phyloP scores from a whole-genome alignment of 2,888 invertebrate genomes.

The Gari tellinella region DNA sequence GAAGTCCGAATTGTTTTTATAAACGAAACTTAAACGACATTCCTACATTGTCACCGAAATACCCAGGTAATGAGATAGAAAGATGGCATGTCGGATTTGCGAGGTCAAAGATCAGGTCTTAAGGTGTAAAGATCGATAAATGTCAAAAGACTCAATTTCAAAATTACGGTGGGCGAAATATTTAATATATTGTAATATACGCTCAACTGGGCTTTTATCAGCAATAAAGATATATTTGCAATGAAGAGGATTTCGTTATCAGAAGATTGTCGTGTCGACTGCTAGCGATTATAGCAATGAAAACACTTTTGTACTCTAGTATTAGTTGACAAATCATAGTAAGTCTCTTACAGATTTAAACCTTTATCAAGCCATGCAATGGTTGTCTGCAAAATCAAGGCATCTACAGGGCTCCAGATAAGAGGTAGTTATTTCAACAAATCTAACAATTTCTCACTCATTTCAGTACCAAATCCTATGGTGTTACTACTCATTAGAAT shows the following conservation, averaged over 20 bases:
- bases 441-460: no score
- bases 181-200: slow-evolving; percentile 51
- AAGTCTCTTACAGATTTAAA: no score
- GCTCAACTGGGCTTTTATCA: slow-evolving; percentile 33
- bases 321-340: no score
- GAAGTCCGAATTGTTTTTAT: slow-evolving; percentile 38
- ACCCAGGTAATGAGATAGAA: slow-evolving; percentile 37
- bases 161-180: slow-evolving; percentile 53
- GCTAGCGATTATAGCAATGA: no score
- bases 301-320: no score
- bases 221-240: slow-evolving; percentile 33
- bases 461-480: no score
- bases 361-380: no score
- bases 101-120: slow-evolving; percentile 37
- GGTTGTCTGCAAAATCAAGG: no score
- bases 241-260: slow-evolving; percentile 59
- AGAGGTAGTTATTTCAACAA: no score
- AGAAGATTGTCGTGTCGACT: slow-evolving; percentile 58
- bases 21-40: slow-evolving; percentile 54
- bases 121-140: slow-evolving; percentile 57
- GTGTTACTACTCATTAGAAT: no score
- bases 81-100: background rate
- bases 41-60: slow-evolving; percentile 28
- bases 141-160: slow-evolving; percentile 32
- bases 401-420: no score